Base-by-base conservation (phyloP, 1,140 invertebrate genomes). In the Sycophaga agraensis region DNA sequence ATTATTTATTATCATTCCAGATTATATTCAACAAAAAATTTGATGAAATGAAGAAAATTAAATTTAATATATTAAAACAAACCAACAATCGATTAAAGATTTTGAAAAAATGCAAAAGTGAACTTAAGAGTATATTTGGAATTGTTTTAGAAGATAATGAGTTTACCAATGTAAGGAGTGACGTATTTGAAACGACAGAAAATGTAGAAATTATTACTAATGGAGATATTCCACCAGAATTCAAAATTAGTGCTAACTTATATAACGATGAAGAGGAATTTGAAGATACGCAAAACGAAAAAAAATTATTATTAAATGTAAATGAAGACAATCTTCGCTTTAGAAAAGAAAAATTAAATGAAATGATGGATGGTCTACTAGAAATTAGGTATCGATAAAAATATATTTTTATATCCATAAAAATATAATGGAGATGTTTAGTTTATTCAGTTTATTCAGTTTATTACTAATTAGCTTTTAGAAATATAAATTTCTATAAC, bases 341-440 rank as follows among this genome's bases (percentile, higher is more conserved):
- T 58, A 28, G 40, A 39, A 2, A 57, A 12, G 42, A 45, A 26
- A 46, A n/a, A 80, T 80, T 64, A 76, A 72, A 17, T 81, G 77
- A 77, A 11, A 90, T 89, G 86, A 91, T 90, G 88, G 87, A 89
- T 64, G 87, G 87, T 2, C 83, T 87, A 4, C 73, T 90, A 40
- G 87, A 89, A 78, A 82, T 85, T 17, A 76, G 84, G 63, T 76
- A 54, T 59, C 28, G 35, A 14, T 50, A 0, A 35, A 50, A 34
- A 14, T n/a, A n/a, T n/a, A n/a, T n/a, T n/a, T n/a, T n/a, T n/a
- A n/a, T n/a, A n/a, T n/a, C n/a, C n/a, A n/a, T n/a, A n/a, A n/a
- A n/a, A n/a, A n/a, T n/a, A n/a, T n/a, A n/a, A n/a, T n/a, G n/a
- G n/a, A n/a, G n/a, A n/a, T n/a, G n/a, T n/a, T n/a, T n/a, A n/a